Evolutionary conservation across 2,113 vertebrate genomes (phyloP), one percentile per base, ranked within the genome.

Genomic region (Proteles cristata): DNA sequence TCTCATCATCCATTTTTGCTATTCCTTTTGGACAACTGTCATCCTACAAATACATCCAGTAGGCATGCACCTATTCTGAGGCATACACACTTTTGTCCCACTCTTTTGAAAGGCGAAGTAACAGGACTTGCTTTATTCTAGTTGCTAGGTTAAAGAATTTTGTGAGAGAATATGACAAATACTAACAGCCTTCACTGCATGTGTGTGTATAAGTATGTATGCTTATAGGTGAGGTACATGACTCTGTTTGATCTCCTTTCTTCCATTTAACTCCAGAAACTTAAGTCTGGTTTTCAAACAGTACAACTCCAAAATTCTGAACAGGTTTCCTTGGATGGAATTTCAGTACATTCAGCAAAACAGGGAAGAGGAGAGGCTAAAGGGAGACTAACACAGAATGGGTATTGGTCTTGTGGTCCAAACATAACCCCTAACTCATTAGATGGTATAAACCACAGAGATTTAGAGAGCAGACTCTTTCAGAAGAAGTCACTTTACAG

Each of bases 391-490:
- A 66, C 61, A 58, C 5, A 91, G 48, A 69, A 92, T 31, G 2
- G 25, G 43, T 83, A 77, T 74, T 88, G 80, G 89, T 96, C 53
- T 88, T 94, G 39, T 55, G 35, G 11, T 39, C 17, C 50, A 91
- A 91, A 86, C 31, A 84, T 61, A 31, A 76, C 12, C 25, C 68
- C 26, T 33, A 43, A 43, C 35, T 66, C 58, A 79, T 88, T 76
- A 73, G 31, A 81, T 94, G 76, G 48, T 97, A 68, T 19, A 93
- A 94, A 90, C 28, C 31, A 95, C 79, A 74, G 28, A 82, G 21
- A 86, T 53, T 26, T 53, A 17, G 63, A 93, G 21, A 90, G 11
- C 33, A 88, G 35, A 48, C 6, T 76, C 25, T 63, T 93, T 71
- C 65, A 90, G 81, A 87, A 66, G 31, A 76, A 90, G 35, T 68